Conservation (phyloP, 2,113 vertebrate genomes). For the Callipepla californica region DNA sequence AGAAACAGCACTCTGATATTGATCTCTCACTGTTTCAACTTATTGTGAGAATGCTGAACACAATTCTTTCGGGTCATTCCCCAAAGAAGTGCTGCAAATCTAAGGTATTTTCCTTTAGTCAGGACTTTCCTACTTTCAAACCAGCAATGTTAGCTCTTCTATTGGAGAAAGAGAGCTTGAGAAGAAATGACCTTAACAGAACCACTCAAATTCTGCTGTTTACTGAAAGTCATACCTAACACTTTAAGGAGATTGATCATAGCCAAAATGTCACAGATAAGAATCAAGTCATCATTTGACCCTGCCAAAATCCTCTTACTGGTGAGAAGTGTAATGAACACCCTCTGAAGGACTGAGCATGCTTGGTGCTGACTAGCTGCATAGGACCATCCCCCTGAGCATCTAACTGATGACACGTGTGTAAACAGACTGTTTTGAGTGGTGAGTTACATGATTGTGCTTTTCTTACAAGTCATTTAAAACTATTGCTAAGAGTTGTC, state of each 20-base stretch:
- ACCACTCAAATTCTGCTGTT: neutral
- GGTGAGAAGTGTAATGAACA: neutral
- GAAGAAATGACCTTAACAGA: neutral
- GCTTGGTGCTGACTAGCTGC: neutral
- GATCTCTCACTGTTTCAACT: neutral
- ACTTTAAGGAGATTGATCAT: neutral
- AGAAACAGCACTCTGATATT: neutral
- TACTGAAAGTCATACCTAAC: neutral
- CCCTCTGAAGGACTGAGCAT: neutral
- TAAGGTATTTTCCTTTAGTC: neutral
- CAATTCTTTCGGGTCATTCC: neutral
- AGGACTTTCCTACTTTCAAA: neutral
- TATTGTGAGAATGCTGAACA: neutral
- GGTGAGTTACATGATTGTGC: slow-evolving; percentile 64
- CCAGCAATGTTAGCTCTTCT: neutral
- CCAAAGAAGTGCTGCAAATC: neutral
- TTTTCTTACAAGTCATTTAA: slow-evolving; percentile 50
- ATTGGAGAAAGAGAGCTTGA: neutral
- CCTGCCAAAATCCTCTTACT: slow-evolving; percentile 1
- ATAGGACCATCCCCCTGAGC: neutral
- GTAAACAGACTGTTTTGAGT: slow-evolving; percentile 80
- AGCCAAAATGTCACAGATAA: neutral
- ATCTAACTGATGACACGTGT: neutral
- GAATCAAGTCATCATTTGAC: neutral
- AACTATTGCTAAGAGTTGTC: slow-evolving; percentile 48